These are phyloP conservation scores for Leuciscus waleckii DNA, from an alignment of 2,797 vertebrate genomes.

Conservation along the genomic window DNA sequence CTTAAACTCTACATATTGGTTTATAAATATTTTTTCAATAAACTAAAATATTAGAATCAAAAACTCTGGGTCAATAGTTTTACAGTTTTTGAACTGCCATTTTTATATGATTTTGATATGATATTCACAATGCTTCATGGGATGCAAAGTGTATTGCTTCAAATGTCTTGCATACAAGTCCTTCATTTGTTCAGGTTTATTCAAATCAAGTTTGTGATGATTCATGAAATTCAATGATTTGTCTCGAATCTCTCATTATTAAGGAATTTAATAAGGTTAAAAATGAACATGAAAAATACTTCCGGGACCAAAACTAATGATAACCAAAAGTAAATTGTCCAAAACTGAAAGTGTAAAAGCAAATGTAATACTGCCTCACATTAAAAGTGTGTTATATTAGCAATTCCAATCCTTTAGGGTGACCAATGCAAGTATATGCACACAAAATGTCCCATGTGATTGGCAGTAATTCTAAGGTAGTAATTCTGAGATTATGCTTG, in stretches of 20 bases:
- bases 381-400: not conserved
- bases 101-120: not conserved
- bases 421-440: no score
- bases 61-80: not conserved
- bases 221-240: not conserved
- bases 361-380: not conserved
- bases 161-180: not conserved
- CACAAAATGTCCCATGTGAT: not conserved
- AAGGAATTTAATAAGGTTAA: not conserved
- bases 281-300: not conserved
- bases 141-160: not conserved
- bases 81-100: not conserved
- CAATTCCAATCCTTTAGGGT: not conserved
- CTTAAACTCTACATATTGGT: not conserved
- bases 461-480: no score
- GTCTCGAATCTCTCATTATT: not conserved
- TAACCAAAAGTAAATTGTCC: not conserved
- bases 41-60: not conserved
- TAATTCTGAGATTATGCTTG: slow-evolving; percentile 57
- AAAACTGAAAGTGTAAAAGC: not conserved
- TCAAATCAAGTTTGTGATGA: not conserved
- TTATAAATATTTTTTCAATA: not conserved
- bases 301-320: not conserved
- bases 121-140: not conserved
- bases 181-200: not conserved